Conservation (phyloP, 2,888 invertebrate genomes). For the Habrosyne pyritoides region DNA sequence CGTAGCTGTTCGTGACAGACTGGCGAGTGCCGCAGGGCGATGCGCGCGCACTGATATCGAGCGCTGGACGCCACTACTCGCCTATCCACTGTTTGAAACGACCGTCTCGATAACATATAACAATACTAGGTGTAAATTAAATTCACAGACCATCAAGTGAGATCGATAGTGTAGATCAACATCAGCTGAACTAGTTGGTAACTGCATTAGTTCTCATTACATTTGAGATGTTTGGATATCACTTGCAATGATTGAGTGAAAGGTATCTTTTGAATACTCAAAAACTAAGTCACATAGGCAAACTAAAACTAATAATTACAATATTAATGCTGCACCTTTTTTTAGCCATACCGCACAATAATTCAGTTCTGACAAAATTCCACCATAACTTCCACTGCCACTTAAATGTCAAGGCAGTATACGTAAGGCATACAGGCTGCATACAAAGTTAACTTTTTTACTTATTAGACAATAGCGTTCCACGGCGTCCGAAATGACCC, state of each 20-base stretch:
- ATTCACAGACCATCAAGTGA: background rate
- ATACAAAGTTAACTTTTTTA: conserved; percentile 37
- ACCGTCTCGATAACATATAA: conserved; percentile 19
- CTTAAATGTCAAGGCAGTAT: conserved; percentile 15
- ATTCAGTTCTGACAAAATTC: conserved; percentile 11
- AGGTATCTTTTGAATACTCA: too few species aligned
- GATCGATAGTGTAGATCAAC: background rate
- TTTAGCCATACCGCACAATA: background rate
- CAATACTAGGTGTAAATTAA: conserved; percentile 7
- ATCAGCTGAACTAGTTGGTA: background rate
- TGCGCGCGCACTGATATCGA: conserved; percentile 75
- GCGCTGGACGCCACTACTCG: conserved; percentile 41
- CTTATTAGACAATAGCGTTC: conserved; percentile 47
- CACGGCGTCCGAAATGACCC: conserved; percentile 54
- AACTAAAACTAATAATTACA: too few species aligned
- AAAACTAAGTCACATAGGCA: too few species aligned
- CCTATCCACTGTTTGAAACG: conserved; percentile 20
- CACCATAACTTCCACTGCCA: conserved; percentile 17
- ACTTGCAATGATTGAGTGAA: background rate
- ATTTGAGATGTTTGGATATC: background rate
- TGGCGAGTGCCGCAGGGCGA: conserved; percentile 40
- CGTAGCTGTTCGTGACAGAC: conserved; percentile 17
- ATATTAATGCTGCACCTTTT: background rate
- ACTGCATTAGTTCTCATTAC: background rate
- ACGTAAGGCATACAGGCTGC: conserved; percentile 9